A percentile compares a stretch with the other conserved stretches of the same genome.
Conservation (phyloP, 2,888 invertebrate genomes). For the Incurvaria masculella region DNA sequence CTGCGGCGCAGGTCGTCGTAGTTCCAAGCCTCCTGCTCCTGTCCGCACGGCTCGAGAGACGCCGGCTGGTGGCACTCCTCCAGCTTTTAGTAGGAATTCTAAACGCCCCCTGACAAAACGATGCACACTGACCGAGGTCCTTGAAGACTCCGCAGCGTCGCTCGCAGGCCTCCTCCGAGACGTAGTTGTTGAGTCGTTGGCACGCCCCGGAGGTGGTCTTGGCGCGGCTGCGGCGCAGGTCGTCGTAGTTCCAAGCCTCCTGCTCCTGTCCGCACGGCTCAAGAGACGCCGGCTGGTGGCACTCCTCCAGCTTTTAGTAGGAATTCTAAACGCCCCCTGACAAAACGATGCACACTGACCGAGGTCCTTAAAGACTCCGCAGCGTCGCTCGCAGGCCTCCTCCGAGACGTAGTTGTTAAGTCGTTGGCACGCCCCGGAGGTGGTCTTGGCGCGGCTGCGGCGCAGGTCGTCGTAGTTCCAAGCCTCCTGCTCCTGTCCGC, state of each 20-base stretch:
- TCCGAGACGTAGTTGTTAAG: slow-evolving; percentile 70
- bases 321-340: no score
- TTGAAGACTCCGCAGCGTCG: slow-evolving; percentile 71
- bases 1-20: slow-evolving; percentile 58
- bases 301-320: no score
- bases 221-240: slow-evolving; percentile 50
- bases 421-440: slow-evolving; percentile 70
- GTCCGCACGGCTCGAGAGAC: slow-evolving; percentile 68
- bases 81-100: no score
- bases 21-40: slow-evolving; percentile 65
- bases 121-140: slow-evolving; percentile 71
- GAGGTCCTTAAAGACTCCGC: slow-evolving; percentile 67
- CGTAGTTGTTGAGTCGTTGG: slow-evolving; percentile 70
- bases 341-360: no score
- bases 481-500: slow-evolving; percentile 59
- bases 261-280: slow-evolving; percentile 66
- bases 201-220: slow-evolving; percentile 71
- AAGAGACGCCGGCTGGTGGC: slow-evolving; percentile 59
- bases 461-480: slow-evolving; percentile 70
- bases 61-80: slow-evolving; percentile 59
- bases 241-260: slow-evolving; percentile 74
- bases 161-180: slow-evolving; percentile 73
- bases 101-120: no score
- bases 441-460: slow-evolving; percentile 61
- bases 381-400: slow-evolving; percentile 74